Base-by-base conservation (phyloP, 2,888 invertebrate genomes). In the Spialia ferax region DNA sequence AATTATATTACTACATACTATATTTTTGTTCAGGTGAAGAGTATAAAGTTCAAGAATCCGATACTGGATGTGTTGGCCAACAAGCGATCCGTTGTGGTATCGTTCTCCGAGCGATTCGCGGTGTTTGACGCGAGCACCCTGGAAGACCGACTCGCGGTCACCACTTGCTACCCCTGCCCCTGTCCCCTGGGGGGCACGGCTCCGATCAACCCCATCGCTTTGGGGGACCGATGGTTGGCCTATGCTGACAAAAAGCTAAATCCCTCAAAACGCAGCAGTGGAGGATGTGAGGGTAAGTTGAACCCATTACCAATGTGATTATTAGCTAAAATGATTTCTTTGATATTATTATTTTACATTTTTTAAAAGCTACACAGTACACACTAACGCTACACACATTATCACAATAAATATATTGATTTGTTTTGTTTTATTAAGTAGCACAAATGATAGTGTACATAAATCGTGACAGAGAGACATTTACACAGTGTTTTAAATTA, bases 1-100 rank as follows among this genome's bases (percentile, higher is more conserved):
- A 2, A 11, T n/a, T n/a, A n/a, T n/a, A n/a, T n/a, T n/a, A n/a
- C n/a, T 11, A 32, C 29, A 29, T 29, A 29, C 4, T n/a, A 26
- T 29, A 29, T 3, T 29, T 29, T 29, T 29, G 8, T 29, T 29
- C 84, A 97, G 95, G 96, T 97, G 15, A 98, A 98, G 86, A 97
- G 96, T 82, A 97, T 98, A 75, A 98, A 98, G 89, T 99, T 98
- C 93, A 98, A 98, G 92, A 98, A 97, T 86, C 96, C 97, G 0
- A 96, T 99, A 62, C 94, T 97, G 78, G 98, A 98, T 83, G 97
- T 99, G 70, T 87, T 97, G 74, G 97, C 97, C n/a, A 99, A 98
- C 91, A 96, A 96, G 77, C 95, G 97, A 69, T 97, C 97, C 10
- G 95, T 99, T 56, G 97, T 97, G 15, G 96, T 98, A 2, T 97